Conservation (phyloP, 2,113 vertebrate species). For the Phylloscopus trochilus region DNA sequence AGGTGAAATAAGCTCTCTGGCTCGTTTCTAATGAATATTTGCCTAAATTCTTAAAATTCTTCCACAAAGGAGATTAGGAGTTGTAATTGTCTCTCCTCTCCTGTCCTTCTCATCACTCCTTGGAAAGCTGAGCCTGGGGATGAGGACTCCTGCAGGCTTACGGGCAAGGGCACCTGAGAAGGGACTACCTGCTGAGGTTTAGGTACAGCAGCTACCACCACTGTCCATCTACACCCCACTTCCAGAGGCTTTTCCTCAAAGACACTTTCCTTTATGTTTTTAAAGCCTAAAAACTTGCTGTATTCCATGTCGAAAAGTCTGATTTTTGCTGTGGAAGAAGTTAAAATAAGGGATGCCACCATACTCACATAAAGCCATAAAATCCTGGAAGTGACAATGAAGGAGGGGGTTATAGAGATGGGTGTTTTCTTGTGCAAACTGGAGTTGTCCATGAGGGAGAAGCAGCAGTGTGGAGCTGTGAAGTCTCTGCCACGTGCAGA, state of each 20-base stretch:
- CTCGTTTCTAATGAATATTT: neutral
- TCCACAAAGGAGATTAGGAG: neutral
- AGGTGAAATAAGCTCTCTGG: neutral
- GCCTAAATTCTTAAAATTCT: neutral
- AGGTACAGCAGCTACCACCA: neutral
- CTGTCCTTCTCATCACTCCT: neutral
- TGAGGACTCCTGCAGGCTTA: neutral
- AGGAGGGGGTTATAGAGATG: neutral
- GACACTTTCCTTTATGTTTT: neutral
- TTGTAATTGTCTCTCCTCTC: neutral
- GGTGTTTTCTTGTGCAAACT: neutral
- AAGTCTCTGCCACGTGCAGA: neutral
- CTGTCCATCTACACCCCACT: neutral
- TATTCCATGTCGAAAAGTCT: neutral
- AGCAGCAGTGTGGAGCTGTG: neutral
- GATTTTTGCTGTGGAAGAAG: neutral
- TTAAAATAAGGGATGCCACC: neutral
- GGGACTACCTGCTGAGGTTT: neutral
- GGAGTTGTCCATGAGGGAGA: fast-evolving
- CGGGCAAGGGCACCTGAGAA: neutral
- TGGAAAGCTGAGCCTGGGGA: neutral
- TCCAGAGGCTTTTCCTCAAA: neutral
- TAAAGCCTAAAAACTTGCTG: neutral
- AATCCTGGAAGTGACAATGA: fast-evolving
- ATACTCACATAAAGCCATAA: neutral